Conservation (phyloP, 2,113 vertebrate species). For the Psilopsiagon aurifrons region DNA sequence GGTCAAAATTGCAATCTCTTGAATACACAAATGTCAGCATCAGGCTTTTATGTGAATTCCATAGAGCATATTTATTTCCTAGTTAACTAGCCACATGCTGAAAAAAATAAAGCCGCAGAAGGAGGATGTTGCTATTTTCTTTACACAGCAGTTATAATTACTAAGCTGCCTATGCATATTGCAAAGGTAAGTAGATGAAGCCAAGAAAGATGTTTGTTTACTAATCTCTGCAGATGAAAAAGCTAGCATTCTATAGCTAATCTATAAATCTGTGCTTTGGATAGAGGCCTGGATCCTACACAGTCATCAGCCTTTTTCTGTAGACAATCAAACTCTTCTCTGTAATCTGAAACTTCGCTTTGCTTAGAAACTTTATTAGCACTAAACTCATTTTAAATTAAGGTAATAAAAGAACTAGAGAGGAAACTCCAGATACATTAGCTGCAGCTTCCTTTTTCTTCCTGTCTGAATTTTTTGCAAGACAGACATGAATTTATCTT, state of each 20-base stretch:
- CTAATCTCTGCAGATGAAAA: not conserved
- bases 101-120: not conserved
- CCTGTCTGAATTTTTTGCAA: not conserved
- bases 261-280: conserved; percentile 37
- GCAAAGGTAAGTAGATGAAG: conserved; percentile 40
- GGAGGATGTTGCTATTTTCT: not conserved
- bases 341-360: conserved; percentile 49
- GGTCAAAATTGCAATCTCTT: conserved; percentile 33
- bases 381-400: conserved; percentile 54
- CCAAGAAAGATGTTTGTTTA: conserved; percentile 55
- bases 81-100: not conserved
- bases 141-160: conserved; percentile 15
- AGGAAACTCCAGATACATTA: conserved; percentile 21
- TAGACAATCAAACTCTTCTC: not conserved
- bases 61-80: conserved; percentile 16
- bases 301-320: not conserved
- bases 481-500: conserved; percentile 26
- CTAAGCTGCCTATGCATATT: not conserved
- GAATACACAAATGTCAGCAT: conserved; percentile 4
- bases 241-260: conserved; percentile 30
- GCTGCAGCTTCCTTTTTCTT: conserved; percentile 20
- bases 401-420: conserved; percentile 25
- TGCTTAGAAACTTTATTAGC: conserved; percentile 32
- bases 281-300: conserved; percentile 29
- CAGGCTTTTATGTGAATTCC: not conserved